Evolutionary conservation across 2,888 invertebrate genomes (phyloP), one percentile per base, ranked within the genome.

Genomic region (Anoplius nigerrimus): DNA sequence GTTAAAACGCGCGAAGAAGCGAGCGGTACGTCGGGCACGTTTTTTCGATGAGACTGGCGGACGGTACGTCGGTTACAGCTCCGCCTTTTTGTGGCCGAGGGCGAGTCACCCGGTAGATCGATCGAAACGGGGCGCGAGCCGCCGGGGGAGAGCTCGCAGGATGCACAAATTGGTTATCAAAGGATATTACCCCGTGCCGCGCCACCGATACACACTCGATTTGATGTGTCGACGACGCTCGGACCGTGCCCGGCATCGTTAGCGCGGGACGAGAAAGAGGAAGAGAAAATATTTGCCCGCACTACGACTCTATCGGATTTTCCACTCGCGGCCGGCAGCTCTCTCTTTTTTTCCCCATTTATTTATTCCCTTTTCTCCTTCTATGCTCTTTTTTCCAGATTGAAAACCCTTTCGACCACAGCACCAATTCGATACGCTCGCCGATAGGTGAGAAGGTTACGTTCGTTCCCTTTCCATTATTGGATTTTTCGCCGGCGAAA

Each of bases 91-190:
- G 42, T 18, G 20, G 62, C 58, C 62, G 62, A 62, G 68, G 61
- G 66, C 67, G 77, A 80, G 75, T 66, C 81, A 77, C 77, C 74
- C 76, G 79, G 67, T 79, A 74, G 72, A 70, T 77, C 34, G 63
- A 74, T 73, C 72, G 74, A 75, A 71, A 80, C 74, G 69, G 65
- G 63, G 60, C 53, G 63, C 62, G 72, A n/a, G n/a, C n/a, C 67
- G 73, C 65, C 34, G 11, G 34, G 6, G 69, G 75, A 76, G 78
- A 75, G 78, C 75, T 70, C 73, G 69, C 72, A 72, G 78, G 75
- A 80, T 80, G 81, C 79, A 80, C 81, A 86, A 87, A 87, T 87
- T 87, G 86, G 82, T 85, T 85, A 87, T 87, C 86, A 88, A 87
- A 87, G 84, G 82, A 81, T 82, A 86, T 85, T 85, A 85, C 78